These are phyloP conservation scores for Siniperca chuatsi DNA, from an alignment of 2,113 vertebrate species.

Conservation along the genomic window DNA sequence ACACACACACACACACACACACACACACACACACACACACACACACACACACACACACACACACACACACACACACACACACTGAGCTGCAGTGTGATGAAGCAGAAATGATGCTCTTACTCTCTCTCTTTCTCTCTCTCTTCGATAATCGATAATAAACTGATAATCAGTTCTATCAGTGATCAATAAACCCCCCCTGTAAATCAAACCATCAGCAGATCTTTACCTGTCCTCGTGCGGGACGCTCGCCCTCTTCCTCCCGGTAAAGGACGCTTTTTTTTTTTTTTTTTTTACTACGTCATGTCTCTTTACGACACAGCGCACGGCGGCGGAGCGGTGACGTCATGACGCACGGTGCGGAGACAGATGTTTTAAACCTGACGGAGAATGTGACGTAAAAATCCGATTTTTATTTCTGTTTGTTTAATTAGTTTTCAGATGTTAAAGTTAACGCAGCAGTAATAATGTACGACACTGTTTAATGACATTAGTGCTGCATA, in stretches of 20 bases:
- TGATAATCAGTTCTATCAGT: not conserved
- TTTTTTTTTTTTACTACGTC: conserved; percentile 28
- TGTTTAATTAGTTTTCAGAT: too few relatives aligned
- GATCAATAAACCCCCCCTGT: not conserved
- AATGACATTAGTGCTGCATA: too few relatives aligned
- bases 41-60: conserved; percentile 31
- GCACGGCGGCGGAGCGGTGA: conserved; percentile 20
- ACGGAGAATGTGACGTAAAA: too few relatives aligned
- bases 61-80: conserved; percentile 32
- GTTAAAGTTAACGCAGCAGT: too few relatives aligned
- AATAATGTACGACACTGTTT: too few relatives aligned
- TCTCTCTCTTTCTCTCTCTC: not conserved
- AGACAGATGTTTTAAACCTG: not conserved
- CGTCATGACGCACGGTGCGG: conserved; percentile 56
- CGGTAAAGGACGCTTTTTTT: conserved; percentile 18
- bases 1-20: conserved; percentile 27
- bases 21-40: conserved; percentile 27
- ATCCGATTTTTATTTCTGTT: too few relatives aligned
- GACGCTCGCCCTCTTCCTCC: conserved; percentile 58
- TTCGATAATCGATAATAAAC: not conserved
- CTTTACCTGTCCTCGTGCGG: conserved; percentile 68
- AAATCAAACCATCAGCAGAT: not conserved
- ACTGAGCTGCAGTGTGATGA: conserved; percentile 52
- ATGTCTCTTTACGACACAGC: conserved; percentile 9
- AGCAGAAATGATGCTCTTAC: conserved; percentile 31